Percentiles rank a stretch among this genome's conserved stretches.
Conservation (phyloP, 1,140 invertebrate species). For the Anagrus nilaparvatae region DNA sequence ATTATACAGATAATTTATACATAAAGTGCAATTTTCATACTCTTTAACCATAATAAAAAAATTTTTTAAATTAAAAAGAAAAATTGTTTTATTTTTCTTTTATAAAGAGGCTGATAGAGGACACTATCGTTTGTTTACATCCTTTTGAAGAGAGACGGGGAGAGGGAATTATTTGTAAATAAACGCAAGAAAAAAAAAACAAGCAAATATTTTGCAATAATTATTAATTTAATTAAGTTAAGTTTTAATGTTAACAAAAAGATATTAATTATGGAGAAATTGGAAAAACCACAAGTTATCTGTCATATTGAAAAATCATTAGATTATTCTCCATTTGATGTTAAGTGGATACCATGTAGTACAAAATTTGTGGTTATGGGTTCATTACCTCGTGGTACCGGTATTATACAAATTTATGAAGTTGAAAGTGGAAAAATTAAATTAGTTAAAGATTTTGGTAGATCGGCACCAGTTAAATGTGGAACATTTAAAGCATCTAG, state of each 20-base stretch:
- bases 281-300: conserved; percentile 84
- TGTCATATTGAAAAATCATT: conserved; percentile 74
- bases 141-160: neutral
- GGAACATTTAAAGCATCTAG: conserved; percentile 83
- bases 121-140: conserved; percentile 16
- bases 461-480: conserved; percentile 80
- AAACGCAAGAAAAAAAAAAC: neutral
- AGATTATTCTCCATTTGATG: conserved; percentile 80
- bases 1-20: no score
- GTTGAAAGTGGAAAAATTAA: conserved; percentile 61
- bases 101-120: no score
- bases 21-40: no score
- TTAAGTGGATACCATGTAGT: conserved; percentile 90
- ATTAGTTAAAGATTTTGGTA: conserved; percentile 63
- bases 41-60: no score
- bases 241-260: no score
- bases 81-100: no score
- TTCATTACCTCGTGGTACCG: conserved; percentile 71
- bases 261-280: conserved; percentile 28
- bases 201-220: no score
- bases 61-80: no score
- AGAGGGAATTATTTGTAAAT: neutral
- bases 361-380: conserved; percentile 86
- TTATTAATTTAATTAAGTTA: neutral
- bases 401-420: conserved; percentile 81